These are phyloP conservation scores for Lycia hirtaria DNA, from an alignment of 2,888 invertebrate species.

Conservation along the genomic window DNA sequence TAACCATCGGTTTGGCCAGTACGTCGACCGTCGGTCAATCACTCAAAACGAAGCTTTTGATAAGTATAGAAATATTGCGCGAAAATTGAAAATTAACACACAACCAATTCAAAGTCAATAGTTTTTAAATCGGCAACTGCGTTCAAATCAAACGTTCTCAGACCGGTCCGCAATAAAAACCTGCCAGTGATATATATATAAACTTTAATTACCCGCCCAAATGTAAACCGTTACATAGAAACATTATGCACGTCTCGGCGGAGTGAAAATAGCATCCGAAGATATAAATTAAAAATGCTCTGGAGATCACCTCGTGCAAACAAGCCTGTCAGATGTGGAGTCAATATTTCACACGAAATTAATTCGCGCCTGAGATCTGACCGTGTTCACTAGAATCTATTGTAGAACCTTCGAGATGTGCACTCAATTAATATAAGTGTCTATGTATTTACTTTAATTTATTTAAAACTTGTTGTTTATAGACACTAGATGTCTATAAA, in stretches of 20 bases:
- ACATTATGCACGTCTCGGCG: slow-evolving; percentile 69
- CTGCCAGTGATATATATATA: slow-evolving; percentile 74
- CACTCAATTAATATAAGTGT: slow-evolving; percentile 7
- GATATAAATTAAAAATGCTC: slow-evolving; percentile 59
- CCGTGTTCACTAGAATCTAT: slow-evolving; percentile 32
- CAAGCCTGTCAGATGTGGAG: slow-evolving; percentile 35
- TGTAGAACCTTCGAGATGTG: slow-evolving; percentile 15
- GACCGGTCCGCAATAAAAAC: slow-evolving; percentile 66
- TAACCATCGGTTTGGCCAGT: no score
- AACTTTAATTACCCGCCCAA: slow-evolving; percentile 71
- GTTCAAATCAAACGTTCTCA: slow-evolving; percentile 54
- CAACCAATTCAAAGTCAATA: slow-evolving; percentile 23
- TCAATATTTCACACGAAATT: slow-evolving; percentile 34
- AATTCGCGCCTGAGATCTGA: slow-evolving; percentile 20
- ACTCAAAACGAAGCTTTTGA: no score
- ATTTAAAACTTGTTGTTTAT: background rate
- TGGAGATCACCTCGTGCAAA: slow-evolving; percentile 35
- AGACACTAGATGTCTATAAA: no score
- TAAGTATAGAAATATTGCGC: no score
- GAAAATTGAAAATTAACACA: slow-evolving; percentile 1
- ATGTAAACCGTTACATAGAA: slow-evolving; percentile 72
- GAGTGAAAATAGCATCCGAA: slow-evolving; percentile 70
- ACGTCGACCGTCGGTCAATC: no score
- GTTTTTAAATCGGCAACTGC: slow-evolving; percentile 27
- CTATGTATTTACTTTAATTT: background rate